phyloP scores from a whole-genome alignment of 2,888 invertebrate genomes.

The Seira musarum region DNA sequence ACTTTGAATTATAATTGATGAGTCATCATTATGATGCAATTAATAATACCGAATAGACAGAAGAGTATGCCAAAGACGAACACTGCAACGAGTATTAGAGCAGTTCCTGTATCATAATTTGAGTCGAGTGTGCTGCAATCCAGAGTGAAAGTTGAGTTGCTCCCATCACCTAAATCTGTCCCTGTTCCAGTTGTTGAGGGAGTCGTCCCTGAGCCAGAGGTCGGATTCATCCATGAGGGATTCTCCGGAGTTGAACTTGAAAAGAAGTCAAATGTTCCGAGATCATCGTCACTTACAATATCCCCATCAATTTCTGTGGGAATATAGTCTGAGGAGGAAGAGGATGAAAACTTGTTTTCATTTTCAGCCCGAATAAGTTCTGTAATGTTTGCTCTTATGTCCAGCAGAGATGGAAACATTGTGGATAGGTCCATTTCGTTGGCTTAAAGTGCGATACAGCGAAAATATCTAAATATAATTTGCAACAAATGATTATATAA shows the following conservation, averaged over 20 bases:
- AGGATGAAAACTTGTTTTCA: conserved; percentile 24
- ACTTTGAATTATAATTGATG: too few relatives aligned
- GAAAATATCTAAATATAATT: too few relatives aligned
- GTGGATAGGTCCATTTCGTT: conserved; percentile 53
- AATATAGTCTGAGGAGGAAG: conserved; percentile 34
- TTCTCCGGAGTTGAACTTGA: conserved; percentile 50
- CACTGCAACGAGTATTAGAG: conserved; percentile 81
- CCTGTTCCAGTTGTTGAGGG: conserved; percentile 23
- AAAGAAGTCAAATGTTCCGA: conserved; percentile 42
- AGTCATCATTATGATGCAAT: too few relatives aligned
- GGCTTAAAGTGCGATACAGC: too few relatives aligned
- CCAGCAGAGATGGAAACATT: conserved; percentile 46
- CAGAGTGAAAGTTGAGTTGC: conserved; percentile 29
- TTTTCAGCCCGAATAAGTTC: conserved; percentile 43
- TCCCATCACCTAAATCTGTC: conserved; percentile 20
- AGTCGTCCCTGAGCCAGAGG: conserved; percentile 34
- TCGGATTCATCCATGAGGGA: conserved; percentile 46
- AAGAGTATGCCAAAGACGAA: conserved; percentile 88
- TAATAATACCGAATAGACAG: conserved; percentile 87
- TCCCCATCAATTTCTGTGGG: conserved; percentile 40
- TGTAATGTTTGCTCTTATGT: conserved; percentile 44
- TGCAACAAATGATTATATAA: too few relatives aligned
- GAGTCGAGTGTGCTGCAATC: conserved; percentile 73
- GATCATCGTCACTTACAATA: conserved; percentile 27
- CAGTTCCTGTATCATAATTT: conserved; percentile 79